Evolutionary conservation across 2,113 vertebrate genomes (phyloP).

Genomic region (Brachyhypopomus occidentalis): DNA sequence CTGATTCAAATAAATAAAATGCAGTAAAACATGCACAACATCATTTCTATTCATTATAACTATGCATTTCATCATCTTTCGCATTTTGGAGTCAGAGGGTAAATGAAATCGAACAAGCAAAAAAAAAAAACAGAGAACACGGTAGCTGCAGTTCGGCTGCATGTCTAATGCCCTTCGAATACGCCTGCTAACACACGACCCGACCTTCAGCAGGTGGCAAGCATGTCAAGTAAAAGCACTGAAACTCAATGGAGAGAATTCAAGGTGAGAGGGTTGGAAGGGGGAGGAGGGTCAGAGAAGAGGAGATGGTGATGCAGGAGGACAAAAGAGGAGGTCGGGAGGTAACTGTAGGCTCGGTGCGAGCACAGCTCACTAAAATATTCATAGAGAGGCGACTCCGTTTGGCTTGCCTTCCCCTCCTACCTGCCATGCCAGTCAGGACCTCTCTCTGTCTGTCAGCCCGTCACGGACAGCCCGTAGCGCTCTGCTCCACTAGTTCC

Average conservation of each 20-base stretch:
- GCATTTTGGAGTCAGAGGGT: background rate
- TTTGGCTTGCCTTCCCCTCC: conserved; percentile 55
- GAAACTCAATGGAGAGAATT: background rate
- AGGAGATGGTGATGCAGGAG: conserved; percentile 40
- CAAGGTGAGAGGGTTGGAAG: background rate
- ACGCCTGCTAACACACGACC: conserved; percentile 12
- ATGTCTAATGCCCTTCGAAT: conserved; percentile 21
- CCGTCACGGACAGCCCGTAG: conserved; percentile 51
- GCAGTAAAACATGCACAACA: background rate
- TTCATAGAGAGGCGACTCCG: conserved; percentile 53
- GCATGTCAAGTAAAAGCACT: conserved; percentile 25
- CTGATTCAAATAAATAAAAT: background rate
- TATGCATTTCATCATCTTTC: background rate
- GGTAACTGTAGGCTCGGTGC: conserved; percentile 37
- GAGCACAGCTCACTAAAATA: conserved; percentile 55
- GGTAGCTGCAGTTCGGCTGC: background rate
- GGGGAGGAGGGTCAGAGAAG: conserved; percentile 4
- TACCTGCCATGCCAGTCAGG: conserved; percentile 73
- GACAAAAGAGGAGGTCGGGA: conserved; percentile 47
- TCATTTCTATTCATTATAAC: background rate
- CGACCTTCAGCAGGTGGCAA: conserved; percentile 30
- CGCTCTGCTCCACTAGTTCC: conserved; percentile 29
- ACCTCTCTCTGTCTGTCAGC: conserved; percentile 59
- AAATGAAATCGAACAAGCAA: background rate
- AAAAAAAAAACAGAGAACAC: background rate